These are phyloP conservation scores for Clepsis dumicolana DNA, from an alignment of 2,888 invertebrate genomes.

Conservation along the genomic window DNA sequence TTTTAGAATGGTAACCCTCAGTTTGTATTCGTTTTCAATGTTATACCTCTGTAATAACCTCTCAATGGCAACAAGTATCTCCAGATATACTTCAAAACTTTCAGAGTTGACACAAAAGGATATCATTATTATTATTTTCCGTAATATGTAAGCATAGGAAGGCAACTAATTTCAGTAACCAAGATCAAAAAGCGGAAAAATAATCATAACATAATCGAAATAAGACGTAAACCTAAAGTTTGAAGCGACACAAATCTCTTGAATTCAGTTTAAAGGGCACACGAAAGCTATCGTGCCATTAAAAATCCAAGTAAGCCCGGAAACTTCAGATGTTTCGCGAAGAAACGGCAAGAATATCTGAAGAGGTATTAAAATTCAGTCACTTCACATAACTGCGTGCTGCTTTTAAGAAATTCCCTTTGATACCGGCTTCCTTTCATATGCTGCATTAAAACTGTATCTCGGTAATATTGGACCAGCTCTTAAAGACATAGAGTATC, in stretches of 20 bases:
- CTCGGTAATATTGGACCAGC: neutral
- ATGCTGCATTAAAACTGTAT: conserved; percentile 8
- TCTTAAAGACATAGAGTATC: neutral
- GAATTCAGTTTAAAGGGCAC: neutral
- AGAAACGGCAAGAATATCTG: conserved; percentile 15
- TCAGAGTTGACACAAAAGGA: no score
- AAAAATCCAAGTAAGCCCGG: conserved; percentile 3
- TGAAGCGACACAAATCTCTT: neutral
- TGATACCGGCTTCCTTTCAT: conserved; percentile 27
- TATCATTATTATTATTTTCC: no score
- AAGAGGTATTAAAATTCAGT: conserved; percentile 27
- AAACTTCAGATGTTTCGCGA: neutral
- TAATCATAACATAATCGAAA: no score
- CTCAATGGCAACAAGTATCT: no score
- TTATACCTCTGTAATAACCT: no score
- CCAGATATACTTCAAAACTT: neutral
- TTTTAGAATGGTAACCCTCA: neutral
- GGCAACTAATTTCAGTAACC: no score
- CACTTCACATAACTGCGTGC: conserved; percentile 16
- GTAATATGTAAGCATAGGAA: no score
- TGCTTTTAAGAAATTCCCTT: conserved; percentile 24
- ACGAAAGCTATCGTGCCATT: neutral
- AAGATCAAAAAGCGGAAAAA: no score
- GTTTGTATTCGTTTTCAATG: neutral
- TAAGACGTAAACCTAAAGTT: neutral